These are phyloP conservation scores for Tridacna gigas DNA, from an alignment of 2,888 invertebrate genomes.

Conservation along the genomic window DNA sequence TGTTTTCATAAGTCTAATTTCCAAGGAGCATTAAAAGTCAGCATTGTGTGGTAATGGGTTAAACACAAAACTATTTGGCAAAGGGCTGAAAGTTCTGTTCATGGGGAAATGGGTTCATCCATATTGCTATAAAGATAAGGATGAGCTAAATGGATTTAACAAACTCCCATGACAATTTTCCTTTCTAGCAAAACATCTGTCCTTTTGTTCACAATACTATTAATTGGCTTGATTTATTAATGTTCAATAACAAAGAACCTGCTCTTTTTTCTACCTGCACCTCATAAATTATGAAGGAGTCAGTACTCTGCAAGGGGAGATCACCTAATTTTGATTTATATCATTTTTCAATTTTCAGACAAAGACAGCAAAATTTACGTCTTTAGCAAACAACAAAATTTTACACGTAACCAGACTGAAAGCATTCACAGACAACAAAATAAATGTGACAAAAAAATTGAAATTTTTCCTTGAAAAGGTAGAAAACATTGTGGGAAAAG, in stretches of 20 bases:
- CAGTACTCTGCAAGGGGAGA: conserved; percentile 7
- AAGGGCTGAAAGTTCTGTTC: too few species aligned
- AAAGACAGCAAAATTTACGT: neutral
- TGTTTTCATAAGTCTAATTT: neutral
- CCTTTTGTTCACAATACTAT: neutral
- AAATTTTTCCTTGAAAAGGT: too few species aligned
- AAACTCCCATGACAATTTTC: conserved; percentile 9
- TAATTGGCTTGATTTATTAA: conserved; percentile 17
- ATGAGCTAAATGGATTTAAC: conserved; percentile 1
- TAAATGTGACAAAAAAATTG: too few species aligned
- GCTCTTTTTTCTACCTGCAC: neutral
- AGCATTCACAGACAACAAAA: neutral
- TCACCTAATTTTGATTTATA: conserved; percentile 23
- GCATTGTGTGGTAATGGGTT: too few species aligned
- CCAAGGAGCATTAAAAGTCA: neutral
- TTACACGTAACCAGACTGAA: neutral
- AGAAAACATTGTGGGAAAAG: conserved; percentile 2
- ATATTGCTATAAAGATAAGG: neutral
- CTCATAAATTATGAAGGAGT: conserved; percentile 18
- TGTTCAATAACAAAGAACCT: conserved; percentile 3
- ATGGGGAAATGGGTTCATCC: neutral
- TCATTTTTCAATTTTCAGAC: conserved; percentile 8
- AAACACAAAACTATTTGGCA: too few species aligned
- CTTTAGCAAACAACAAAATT: neutral
- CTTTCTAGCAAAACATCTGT: conserved; percentile 18